These are phyloP conservation scores for Harlomillsia oculata DNA, from an alignment of 1,140 invertebrate genomes.

Conservation along the genomic window DNA sequence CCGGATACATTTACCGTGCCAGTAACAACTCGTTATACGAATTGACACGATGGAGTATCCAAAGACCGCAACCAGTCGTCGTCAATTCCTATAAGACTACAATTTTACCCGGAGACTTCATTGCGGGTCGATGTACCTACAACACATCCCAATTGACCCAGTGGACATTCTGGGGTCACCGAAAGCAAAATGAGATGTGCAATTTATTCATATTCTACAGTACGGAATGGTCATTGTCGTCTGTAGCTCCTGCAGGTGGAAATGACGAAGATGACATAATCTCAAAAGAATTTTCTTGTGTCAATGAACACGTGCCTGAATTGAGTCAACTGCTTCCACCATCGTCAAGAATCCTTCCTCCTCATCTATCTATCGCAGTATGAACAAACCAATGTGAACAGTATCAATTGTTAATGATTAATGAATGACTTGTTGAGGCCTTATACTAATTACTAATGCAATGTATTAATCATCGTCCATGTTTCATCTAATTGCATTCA, in stretches of 20 bases:
- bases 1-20: not conserved
- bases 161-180: not conserved
- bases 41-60: slow-evolving; percentile 3
- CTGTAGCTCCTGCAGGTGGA: too few relatives aligned
- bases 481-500: too few relatives aligned
- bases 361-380: too few relatives aligned
- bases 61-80: slow-evolving; percentile 3
- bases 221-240: too few relatives aligned
- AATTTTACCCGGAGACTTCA: not conserved
- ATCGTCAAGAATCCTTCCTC: not conserved
- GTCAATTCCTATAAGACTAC: not conserved
- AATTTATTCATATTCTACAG: slow-evolving; percentile 10
- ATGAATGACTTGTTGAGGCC: too few relatives aligned
- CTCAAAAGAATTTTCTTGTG: too few relatives aligned
- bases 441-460: too few relatives aligned
- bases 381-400: too few relatives aligned
- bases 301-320: not conserved
- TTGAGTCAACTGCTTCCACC: not conserved
- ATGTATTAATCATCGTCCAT: too few relatives aligned
- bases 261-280: too few relatives aligned
- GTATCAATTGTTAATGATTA: too few relatives aligned
- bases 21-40: not conserved
- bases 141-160: not conserved
- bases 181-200: slow-evolving; percentile 5
- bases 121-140: slow-evolving; percentile 7